Conservation (phyloP, 2,888 invertebrate genomes). For the Drosophila paramelanica region DNA sequence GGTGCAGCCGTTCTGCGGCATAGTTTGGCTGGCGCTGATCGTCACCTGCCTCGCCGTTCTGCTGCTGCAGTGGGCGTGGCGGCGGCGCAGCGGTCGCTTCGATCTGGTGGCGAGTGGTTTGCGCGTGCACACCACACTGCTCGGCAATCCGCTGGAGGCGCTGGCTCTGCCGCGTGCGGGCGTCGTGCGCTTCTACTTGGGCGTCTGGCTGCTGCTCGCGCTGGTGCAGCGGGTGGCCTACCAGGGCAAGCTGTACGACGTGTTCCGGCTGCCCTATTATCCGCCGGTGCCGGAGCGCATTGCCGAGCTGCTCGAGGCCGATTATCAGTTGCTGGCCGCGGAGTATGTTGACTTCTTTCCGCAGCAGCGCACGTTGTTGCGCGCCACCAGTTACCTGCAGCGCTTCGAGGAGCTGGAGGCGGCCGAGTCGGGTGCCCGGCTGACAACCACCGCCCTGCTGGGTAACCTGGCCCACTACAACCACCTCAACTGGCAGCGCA, state of each 20-base stretch:
- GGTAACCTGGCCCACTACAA: constrained; percentile 71
- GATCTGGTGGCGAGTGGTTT: constrained; percentile 53
- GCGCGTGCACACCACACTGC: constrained; percentile 61
- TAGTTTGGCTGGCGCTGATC: constrained; percentile 66
- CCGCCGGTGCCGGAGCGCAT: constrained; percentile 61
- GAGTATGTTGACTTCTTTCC: constrained; percentile 65
- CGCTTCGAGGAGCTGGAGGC: constrained; percentile 50
- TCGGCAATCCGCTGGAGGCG: constrained; percentile 72
- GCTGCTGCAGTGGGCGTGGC: constrained; percentile 37
- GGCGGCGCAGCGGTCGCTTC: constrained; percentile 31
- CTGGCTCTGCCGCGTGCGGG: constrained; percentile 48
- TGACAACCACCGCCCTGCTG: constrained; percentile 52
- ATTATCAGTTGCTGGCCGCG: constrained; percentile 52
- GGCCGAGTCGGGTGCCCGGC: neutral
- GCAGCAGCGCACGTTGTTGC: constrained; percentile 44
- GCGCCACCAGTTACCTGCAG: neutral
- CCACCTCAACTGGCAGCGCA: constrained; percentile 43
- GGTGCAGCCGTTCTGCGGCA: constrained; percentile 59
- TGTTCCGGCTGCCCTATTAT: constrained; percentile 66
- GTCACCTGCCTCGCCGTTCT: constrained; percentile 32
- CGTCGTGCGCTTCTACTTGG: constrained; percentile 61
- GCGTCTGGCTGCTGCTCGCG: constrained; percentile 71
- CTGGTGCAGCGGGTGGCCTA: constrained; percentile 82
- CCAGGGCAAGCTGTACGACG: constrained; percentile 82
- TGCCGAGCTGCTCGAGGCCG: constrained; percentile 45